Conservation (phyloP, 2,797 vertebrate genomes). For the Hirundo rustica region DNA sequence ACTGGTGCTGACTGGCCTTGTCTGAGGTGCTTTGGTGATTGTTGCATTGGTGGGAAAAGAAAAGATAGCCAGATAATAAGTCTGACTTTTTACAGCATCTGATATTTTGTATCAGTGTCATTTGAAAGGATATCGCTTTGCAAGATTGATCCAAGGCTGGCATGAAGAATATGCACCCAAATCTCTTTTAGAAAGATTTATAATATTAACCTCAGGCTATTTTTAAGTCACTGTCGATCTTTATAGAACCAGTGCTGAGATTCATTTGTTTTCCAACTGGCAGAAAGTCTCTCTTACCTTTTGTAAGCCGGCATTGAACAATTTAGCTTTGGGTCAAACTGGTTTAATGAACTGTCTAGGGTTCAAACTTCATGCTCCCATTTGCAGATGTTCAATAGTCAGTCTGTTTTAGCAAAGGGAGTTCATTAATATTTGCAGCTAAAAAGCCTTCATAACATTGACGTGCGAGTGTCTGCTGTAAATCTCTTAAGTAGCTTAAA, state of each 20-base stretch:
- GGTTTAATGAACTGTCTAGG: slow-evolving; percentile 69
- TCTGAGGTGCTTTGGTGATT: neutral
- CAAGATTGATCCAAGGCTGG: slow-evolving; percentile 73
- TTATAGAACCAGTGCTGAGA: slow-evolving; percentile 75
- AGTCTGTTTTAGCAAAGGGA: slow-evolving; percentile 54
- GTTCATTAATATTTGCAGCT: slow-evolving; percentile 54
- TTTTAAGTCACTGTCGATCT: slow-evolving; percentile 78
- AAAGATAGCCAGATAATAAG: slow-evolving; percentile 32
- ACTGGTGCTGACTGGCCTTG: neutral
- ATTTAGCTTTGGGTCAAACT: slow-evolving; percentile 74
- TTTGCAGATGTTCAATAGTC: slow-evolving; percentile 59
- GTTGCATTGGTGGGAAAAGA: neutral
- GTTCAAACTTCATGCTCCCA: slow-evolving; percentile 58
- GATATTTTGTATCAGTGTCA: slow-evolving; percentile 69
- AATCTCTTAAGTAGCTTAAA: slow-evolving; percentile 57
- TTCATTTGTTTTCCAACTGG: slow-evolving; percentile 77
- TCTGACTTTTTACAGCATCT: slow-evolving; percentile 61
- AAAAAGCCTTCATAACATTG: slow-evolving; percentile 59
- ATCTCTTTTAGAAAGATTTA: slow-evolving; percentile 82
- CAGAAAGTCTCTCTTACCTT: slow-evolving; percentile 75
- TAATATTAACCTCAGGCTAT: slow-evolving; percentile 81
- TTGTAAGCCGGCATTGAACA: slow-evolving; percentile 75
- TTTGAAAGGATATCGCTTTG: slow-evolving; percentile 74
- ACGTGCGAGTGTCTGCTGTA: neutral
- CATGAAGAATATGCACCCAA: slow-evolving; percentile 79